Conservation (phyloP, 2,113 vertebrate species). For the Equus quagga region DNA sequence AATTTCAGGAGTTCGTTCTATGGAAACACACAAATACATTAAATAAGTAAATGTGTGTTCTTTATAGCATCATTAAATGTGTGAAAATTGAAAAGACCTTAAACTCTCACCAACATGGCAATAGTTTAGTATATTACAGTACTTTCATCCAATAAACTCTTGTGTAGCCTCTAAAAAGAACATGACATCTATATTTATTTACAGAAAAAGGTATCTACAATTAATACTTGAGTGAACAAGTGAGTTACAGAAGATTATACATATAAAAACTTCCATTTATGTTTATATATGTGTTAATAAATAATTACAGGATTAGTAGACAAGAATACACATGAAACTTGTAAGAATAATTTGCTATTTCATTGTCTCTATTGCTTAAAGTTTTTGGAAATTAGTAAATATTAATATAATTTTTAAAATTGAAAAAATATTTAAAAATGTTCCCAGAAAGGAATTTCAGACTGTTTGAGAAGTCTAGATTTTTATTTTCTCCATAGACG, state of each 20-base stretch:
- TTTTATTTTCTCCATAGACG: not conserved
- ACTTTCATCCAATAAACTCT: not conserved
- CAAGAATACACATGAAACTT: not conserved
- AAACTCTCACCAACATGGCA: not conserved
- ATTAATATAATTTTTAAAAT: not conserved
- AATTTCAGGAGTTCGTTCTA: conserved; percentile 18
- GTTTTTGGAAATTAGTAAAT: not conserved
- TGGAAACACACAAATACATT: not conserved
- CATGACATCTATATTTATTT: not conserved
- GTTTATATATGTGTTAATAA: not conserved
- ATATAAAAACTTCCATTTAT: not conserved
- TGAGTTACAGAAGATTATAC: not conserved
- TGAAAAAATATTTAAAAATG: not conserved
- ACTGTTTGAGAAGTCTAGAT: not conserved
- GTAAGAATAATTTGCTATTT: not conserved
- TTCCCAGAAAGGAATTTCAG: not conserved
- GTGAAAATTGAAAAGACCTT: not conserved
- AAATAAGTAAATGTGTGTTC: not conserved
- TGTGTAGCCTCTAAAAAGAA: not conserved
- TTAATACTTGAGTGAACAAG: not conserved
- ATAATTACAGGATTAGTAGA: not conserved
- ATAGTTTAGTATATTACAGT: not conserved
- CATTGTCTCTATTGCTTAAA: not conserved
- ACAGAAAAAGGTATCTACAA: not conserved
- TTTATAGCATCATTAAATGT: not conserved